Evolutionary conservation across 2,113 vertebrate species (phyloP), one percentile per base, ranked within the genome.

Genomic region (Atherinomorus stipes): DNA sequence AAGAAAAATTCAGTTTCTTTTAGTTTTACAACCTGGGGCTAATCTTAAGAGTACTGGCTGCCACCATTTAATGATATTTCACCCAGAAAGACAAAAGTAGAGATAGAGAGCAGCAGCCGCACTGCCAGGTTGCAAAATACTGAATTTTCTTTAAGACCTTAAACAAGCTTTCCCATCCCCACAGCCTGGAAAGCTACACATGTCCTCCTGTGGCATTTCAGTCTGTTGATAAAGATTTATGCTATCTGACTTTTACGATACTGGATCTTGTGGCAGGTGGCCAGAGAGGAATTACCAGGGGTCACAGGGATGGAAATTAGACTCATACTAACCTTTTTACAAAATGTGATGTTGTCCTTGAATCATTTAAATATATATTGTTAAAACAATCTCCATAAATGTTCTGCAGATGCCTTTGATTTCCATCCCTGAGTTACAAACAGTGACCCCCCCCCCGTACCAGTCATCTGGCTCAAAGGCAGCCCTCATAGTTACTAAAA

Each of bases 341-440:
- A 74, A 31, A 70, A 60, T 80, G 54, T 72, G 23, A 65, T 54
- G 51, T 62, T 60, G 56, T 65, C 5, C 18, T 81, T n/a, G 67
- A 40, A 54, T 50, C 40, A 72, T 78, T 75, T 4, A 19, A 75
- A 73, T 57, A 21, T 2, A 53, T 53, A 40, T 22, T 68, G 50
- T 51, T 58, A 44, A 79, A 84, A 74, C 54, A 81, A 71, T 51
- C 52, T 57, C 62, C 56, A 65, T 40, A 23, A 26, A 79, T 60
- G 79, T 65, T 74, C 78, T 38, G 73, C 62, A 57, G 59, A 70
- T 84, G 70, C 66, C 75, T 51, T 57, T 77, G 78, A 75, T 71
- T 73, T 89, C 87, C 83, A 86, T 88, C 85, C 81, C 83, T 85
- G 84, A 81, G 80, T 79, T 73, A 81, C 81, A 57, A 64, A 80